Percentiles rank a stretch among this genome's conserved stretches.
phyloP scores from a whole-genome alignment of 2,113 vertebrate genomes.

The Dipodomys spectabilis region DNA sequence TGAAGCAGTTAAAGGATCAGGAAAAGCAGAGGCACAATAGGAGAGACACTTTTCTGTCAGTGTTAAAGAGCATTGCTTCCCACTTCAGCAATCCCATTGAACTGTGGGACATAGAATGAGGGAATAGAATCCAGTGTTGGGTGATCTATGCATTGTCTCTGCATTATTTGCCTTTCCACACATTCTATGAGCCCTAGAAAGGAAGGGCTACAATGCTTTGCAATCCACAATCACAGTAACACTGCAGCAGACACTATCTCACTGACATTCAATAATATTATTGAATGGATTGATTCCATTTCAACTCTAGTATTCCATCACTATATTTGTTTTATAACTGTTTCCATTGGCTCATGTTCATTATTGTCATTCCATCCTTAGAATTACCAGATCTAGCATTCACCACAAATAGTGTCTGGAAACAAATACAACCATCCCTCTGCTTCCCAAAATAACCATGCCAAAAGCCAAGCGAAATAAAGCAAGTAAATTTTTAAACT shows the following conservation, averaged over 20 bases:
- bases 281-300: slow-evolving; percentile 45
- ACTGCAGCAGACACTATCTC: neutral
- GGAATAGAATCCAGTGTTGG: neutral
- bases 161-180: neutral
- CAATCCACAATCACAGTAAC: neutral
- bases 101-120: neutral
- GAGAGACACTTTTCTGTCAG: neutral
- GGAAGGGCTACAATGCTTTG: neutral
- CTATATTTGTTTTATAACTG: slow-evolving; percentile 52
- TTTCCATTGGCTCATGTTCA: slow-evolving; percentile 35
- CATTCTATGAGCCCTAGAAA: neutral
- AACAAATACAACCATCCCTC: slow-evolving; percentile 30
- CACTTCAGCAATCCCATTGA: neutral
- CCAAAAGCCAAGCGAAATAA: slow-evolving; percentile 14
- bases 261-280: slow-evolving; percentile 48
- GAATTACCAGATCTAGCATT: neutral
- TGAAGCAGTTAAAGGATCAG: neutral
- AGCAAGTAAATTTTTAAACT: slow-evolving; percentile 21
- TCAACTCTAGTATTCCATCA: slow-evolving; percentile 27
- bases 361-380: neutral
- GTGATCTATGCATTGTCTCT: neutral
- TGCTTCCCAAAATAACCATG: neutral
- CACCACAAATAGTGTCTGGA: slow-evolving; percentile 13
- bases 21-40: neutral
- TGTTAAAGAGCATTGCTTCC: neutral